Evolutionary conservation across 1,140 invertebrate genomes (phyloP).

Genomic region (Stratiolaelaps scimitus): DNA sequence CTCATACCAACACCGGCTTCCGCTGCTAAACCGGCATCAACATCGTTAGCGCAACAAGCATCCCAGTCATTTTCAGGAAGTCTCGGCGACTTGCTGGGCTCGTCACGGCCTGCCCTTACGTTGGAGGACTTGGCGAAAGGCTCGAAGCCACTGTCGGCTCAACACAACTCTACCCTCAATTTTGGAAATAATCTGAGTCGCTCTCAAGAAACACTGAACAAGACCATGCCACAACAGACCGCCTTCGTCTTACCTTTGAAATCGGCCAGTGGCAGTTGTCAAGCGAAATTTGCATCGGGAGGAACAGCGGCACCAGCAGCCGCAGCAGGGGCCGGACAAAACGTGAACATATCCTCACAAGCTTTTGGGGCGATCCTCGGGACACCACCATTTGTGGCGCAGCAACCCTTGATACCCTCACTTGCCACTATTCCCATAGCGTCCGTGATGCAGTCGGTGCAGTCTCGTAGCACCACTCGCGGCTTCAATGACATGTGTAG

Average conservation of each 20-base stretch:
- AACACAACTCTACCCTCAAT: not conserved
- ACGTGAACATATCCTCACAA: too few species aligned
- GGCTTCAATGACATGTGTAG: too few species aligned
- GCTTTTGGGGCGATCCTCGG: too few species aligned
- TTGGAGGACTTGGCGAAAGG: constrained; percentile 21
- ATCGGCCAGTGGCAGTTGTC: not conserved
- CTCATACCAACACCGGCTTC: constrained; percentile 3
- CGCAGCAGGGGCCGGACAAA: too few species aligned
- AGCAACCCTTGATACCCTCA: too few species aligned
- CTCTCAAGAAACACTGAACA: constrained; percentile 24
- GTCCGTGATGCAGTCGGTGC: too few species aligned
- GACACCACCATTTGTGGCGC: too few species aligned
- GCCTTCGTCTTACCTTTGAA: constrained; percentile 21
- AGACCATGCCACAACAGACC: constrained; percentile 11
- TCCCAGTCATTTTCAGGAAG: constrained; percentile 15
- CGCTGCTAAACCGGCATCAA: not conserved
- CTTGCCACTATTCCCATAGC: too few species aligned
- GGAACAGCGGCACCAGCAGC: too few species aligned
- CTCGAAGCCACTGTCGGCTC: constrained; percentile 1
- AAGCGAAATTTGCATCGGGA: too few species aligned
- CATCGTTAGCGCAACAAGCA: not conserved
- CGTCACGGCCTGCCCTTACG: not conserved
- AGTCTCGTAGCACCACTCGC: too few species aligned
- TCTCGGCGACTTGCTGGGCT: not conserved
- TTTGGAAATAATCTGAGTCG: constrained; percentile 25